phyloP scores from a whole-genome alignment of 2,113 vertebrate species.

The Enhydra lutris region DNA sequence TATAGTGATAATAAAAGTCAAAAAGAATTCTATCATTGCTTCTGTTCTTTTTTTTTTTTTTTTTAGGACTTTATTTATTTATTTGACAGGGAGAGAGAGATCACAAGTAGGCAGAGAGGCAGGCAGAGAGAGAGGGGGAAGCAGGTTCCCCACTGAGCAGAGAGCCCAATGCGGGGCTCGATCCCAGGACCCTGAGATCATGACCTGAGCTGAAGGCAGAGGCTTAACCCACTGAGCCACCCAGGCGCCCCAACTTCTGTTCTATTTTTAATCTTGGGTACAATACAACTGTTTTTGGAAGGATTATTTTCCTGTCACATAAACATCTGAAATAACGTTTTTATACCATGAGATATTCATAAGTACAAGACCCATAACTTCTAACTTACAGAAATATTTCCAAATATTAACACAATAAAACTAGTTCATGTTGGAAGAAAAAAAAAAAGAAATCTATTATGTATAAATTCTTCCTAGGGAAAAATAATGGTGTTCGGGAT shows the following conservation, averaged over 20 bases:
- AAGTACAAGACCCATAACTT: neutral
- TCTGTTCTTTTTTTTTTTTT: neutral
- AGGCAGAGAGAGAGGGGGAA: too few relatives aligned
- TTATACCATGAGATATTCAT: neutral
- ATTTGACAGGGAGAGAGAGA: too few relatives aligned
- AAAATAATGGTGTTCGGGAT: neutral
- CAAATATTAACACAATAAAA: conserved; percentile 16
- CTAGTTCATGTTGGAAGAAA: neutral
- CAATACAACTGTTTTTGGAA: neutral
- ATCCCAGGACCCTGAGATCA: too few relatives aligned
- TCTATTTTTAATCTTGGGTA: neutral
- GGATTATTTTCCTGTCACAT: neutral
- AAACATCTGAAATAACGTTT: neutral
- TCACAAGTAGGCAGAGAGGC: too few relatives aligned
- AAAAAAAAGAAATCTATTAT: neutral
- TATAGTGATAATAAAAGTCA: conserved; percentile 41
- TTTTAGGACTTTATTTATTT: too few relatives aligned
- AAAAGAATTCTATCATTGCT: neutral
- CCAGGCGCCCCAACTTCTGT: neutral
- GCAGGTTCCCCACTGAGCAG: too few relatives aligned
- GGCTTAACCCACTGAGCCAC: too few relatives aligned
- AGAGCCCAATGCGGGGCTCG: too few relatives aligned
- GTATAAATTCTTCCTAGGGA: conserved; percentile 59
- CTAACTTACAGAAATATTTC: neutral
- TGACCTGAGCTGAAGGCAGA: too few relatives aligned